A percentile compares a stretch with the other conserved stretches of the same genome.
phyloP scores from a whole-genome alignment of 2,888 invertebrate genomes.

The Andrena dorsata region DNA sequence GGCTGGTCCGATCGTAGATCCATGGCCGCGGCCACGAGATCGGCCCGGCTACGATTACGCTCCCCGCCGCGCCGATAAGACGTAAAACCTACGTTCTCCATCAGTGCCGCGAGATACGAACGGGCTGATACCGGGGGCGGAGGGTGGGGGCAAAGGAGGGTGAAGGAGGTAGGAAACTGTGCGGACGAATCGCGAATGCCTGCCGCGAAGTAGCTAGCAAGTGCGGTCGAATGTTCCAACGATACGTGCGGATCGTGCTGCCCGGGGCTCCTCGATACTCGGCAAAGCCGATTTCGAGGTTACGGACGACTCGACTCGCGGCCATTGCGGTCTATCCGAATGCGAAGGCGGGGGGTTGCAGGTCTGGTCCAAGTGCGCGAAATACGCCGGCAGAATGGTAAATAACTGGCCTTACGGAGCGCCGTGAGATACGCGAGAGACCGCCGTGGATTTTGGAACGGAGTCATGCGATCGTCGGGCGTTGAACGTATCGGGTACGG shows the following conservation, averaged over 20 bases:
- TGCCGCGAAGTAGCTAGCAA: conserved; percentile 68
- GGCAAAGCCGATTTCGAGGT: conserved; percentile 46
- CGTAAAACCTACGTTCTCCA: conserved; percentile 65
- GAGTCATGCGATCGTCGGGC: not conserved
- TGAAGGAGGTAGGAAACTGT: not conserved
- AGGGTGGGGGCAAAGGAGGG: not conserved
- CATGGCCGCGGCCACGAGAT: conserved; percentile 52
- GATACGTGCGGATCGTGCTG: conserved; percentile 51
- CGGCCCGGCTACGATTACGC: conserved; percentile 53
- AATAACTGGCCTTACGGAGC: conserved; percentile 8
- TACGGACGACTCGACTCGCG: conserved; percentile 36
- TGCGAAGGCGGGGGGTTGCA: conserved; percentile 35
- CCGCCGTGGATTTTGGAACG: not conserved
- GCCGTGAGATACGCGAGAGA: not conserved
- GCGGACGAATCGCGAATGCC: conserved; percentile 74
- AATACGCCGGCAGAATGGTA: conserved; percentile 39
- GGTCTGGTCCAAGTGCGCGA: conserved; percentile 42
- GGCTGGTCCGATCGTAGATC: conserved; percentile 60
- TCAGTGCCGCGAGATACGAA: conserved; percentile 59
- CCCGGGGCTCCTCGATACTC: conserved; percentile 29
- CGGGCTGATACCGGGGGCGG: conserved; percentile 13
- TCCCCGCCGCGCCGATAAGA: conserved; percentile 50
- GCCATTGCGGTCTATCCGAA: conserved; percentile 7
- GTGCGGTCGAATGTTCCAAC: conserved; percentile 59
- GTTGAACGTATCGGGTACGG: too few species aligned